Conservation (phyloP, 35 echinoderm and acorn worm species). For the Patiria miniata region DNA sequence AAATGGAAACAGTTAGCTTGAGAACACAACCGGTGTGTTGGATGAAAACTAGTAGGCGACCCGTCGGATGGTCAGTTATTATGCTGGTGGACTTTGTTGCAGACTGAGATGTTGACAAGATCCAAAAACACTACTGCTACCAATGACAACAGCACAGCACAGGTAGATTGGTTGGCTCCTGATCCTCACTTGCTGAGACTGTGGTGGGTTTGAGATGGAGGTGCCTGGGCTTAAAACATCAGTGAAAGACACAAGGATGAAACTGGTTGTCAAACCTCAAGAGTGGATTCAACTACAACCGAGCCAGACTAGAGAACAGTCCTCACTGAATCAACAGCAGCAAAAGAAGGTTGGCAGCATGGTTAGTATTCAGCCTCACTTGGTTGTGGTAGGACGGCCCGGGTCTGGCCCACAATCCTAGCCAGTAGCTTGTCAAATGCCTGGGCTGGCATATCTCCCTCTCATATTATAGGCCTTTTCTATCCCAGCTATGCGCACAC, state of each 20-base stretch:
- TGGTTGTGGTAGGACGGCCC: neutral
- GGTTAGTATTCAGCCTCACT: neutral
- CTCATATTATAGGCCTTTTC: constrained; percentile 14
- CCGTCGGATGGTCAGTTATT: no score
- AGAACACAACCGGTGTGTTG: no score
- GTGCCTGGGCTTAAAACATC: neutral
- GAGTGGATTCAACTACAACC: neutral
- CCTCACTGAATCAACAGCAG: neutral
- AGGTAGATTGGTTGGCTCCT: no score
- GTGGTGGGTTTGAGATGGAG: neutral
- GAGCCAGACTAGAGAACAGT: neutral
- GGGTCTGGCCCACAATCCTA: constrained; percentile 2
- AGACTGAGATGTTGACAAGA: no score
- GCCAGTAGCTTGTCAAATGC: constrained; percentile 11
- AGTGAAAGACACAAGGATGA: constrained; percentile 14
- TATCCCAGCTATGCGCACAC: constrained; percentile 18
- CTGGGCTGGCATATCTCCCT: constrained; percentile 1
- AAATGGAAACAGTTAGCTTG: no score
- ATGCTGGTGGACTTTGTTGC: no score
- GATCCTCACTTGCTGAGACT: no score
- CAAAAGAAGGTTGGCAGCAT: constrained; percentile 3
- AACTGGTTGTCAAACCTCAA: constrained; percentile 7
- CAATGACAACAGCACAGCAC: no score
- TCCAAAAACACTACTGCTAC: no score
- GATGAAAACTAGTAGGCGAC: no score